Evolutionary conservation across 92 coral and sea anemone genomes (phyloP), one percentile per base, ranked within the genome.

Genomic region (Chrysogorgia sp.): DNA sequence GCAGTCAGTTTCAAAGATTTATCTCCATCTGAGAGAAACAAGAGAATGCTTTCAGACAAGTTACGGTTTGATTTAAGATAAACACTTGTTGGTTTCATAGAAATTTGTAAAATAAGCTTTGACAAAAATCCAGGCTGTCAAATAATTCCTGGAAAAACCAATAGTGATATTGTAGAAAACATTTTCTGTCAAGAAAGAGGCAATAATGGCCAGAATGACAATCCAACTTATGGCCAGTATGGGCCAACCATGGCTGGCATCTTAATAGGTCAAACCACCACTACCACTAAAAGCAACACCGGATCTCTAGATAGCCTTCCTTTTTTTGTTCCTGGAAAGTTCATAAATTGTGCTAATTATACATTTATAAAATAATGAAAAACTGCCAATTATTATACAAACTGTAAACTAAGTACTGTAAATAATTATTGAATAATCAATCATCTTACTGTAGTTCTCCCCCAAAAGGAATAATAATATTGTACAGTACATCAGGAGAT

Each of bases 161-260:
- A 79, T 55, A 80, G 65, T 55, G 76, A 84, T 48, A 58, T 77
- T 12, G 35, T 83, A 5, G 87, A 83, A 28, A 84, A 84, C 59
- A 30, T 65, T 15, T 77, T 76, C 65, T 52, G 83, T 48, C 61
- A 47, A 40, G 37, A 80, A 45, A 76, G 87, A 58, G 71, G 89
- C 50, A 17, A 26, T 1, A 80, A 85, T 63, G 81, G 85, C 3
- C 80, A 84, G 60, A 83, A 68, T 53, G 69, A 84, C n/a, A n/a
- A n/a, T n/a, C n/a, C n/a, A n/a, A n/a, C n/a, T n/a, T n/a, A n/a
- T n/a, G n/a, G n/a, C n/a, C n/a, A n/a, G n/a, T n/a, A n/a, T n/a
- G n/a, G n/a, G n/a, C n/a, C n/a, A n/a, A n/a, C n/a, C n/a, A n/a
- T n/a, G n/a, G n/a, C n/a, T n/a, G n/a, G n/a, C n/a, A n/a, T n/a